phyloP scores from a whole-genome alignment of 1,140 invertebrate species.

The Leptoteleia sp. region DNA sequence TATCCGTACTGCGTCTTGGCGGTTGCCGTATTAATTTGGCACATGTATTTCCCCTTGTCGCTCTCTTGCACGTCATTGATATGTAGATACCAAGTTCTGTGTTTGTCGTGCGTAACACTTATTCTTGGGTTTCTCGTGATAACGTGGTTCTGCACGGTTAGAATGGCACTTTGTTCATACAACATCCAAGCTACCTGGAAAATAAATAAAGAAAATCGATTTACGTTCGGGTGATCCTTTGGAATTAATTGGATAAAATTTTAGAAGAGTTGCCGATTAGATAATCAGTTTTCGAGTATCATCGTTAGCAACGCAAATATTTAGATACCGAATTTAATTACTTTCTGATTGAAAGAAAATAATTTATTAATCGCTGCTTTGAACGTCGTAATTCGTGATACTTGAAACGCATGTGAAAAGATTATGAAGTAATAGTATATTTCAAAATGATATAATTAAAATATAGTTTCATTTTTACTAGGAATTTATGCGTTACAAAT shows the following conservation, averaged over 20 bases:
- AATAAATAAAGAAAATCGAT: slow-evolving; percentile 47
- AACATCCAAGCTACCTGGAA: slow-evolving; percentile 96
- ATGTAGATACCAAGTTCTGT: slow-evolving; percentile 94
- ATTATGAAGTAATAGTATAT: too few species aligned
- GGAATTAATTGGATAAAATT: slow-evolving; percentile 6
- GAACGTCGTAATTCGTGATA: too few species aligned
- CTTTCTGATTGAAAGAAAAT: too few species aligned
- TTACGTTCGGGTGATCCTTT: slow-evolving; percentile 21
- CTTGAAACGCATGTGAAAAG: too few species aligned
- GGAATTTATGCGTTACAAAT: too few species aligned
- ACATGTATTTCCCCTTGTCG: slow-evolving; percentile 96
- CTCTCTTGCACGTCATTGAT: slow-evolving; percentile 94
- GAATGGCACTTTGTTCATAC: slow-evolving; percentile 95
- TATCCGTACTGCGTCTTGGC: slow-evolving; percentile 96
- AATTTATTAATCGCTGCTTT: too few species aligned
- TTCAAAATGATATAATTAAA: too few species aligned
- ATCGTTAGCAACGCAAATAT: background rate
- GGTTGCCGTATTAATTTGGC: slow-evolving; percentile 97
- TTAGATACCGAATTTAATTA: background rate
- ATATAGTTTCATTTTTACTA: too few species aligned
- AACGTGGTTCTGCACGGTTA: slow-evolving; percentile 95
- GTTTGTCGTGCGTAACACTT: slow-evolving; percentile 92
- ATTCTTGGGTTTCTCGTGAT: slow-evolving; percentile 95
- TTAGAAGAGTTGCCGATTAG: slow-evolving; percentile 4
- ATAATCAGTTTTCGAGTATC: slow-evolving; percentile 1